A percentile compares a stretch with the other conserved stretches of the same genome.
These are phyloP conservation scores for Acipenser ruthenus DNA, from an alignment of 2,797 vertebrate species.

Conservation along the genomic window DNA sequence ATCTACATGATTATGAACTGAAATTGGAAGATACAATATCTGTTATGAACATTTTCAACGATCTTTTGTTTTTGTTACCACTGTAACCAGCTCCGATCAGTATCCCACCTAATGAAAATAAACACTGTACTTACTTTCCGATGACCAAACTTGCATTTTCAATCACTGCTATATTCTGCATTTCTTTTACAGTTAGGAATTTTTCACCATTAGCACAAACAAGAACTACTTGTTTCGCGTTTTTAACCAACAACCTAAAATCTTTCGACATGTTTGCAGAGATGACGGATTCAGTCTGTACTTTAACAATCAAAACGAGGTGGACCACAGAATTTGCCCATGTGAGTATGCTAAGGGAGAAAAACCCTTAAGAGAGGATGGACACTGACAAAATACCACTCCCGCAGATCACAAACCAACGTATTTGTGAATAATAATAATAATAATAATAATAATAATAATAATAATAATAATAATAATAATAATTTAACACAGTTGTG, in stretches of 20 bases:
- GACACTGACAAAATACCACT: too few relatives aligned
- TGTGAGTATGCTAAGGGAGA: too few relatives aligned
- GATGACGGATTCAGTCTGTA: slow-evolving; percentile 8
- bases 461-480: too few relatives aligned
- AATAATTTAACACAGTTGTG: too few relatives aligned
- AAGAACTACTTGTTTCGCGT: slow-evolving; percentile 73
- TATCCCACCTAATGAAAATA: neutral
- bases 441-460: too few relatives aligned
- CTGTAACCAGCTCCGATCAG: neutral
- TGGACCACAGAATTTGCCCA: too few relatives aligned
- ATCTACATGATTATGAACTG: too few relatives aligned
- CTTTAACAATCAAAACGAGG: slow-evolving; percentile 29
- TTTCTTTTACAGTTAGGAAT: slow-evolving; percentile 54
- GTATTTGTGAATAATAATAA: too few relatives aligned
- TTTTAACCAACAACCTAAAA: slow-evolving; percentile 72
- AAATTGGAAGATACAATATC: too few relatives aligned
- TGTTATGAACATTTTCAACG: too few relatives aligned
- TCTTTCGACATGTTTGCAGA: slow-evolving; percentile 37
- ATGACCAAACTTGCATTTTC: slow-evolving; percentile 75
- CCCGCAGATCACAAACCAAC: too few relatives aligned
- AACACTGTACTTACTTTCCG: slow-evolving; percentile 64
- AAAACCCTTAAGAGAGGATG: too few relatives aligned
- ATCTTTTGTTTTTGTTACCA: neutral
- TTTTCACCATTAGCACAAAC: slow-evolving; percentile 68
- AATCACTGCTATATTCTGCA: slow-evolving; percentile 58